Conservation (phyloP, 2,888 invertebrate species). For the Scaptomyza parva region DNA sequence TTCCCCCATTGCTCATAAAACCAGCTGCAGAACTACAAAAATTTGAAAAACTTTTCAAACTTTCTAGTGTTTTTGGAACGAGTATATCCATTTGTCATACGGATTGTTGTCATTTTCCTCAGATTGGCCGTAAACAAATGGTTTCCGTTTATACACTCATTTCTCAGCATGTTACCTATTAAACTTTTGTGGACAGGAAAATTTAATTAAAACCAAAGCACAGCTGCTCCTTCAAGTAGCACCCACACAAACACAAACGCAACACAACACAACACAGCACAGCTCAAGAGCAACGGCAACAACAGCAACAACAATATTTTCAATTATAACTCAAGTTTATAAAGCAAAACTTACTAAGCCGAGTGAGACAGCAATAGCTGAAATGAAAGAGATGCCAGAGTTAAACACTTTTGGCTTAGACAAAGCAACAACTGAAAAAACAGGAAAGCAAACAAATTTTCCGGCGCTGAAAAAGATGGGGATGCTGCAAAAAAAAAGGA, state of each 20-base stretch:
- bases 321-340: slow-evolving; percentile 78
- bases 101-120: slow-evolving; percentile 10
- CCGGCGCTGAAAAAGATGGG: background rate
- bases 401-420: slow-evolving; percentile 30
- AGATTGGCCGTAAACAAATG: slow-evolving; percentile 62
- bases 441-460: slow-evolving; percentile 26
- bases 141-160: slow-evolving; percentile 70
- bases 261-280: too few species aligned
- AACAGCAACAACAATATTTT: slow-evolving; percentile 62
- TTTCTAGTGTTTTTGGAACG: background rate
- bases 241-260: slow-evolving; percentile 39
- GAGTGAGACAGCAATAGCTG: slow-evolving; percentile 26
- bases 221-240: slow-evolving; percentile 65
- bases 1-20: background rate
- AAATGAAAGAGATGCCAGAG: slow-evolving; percentile 37
- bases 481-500: background rate
- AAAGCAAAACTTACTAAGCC: slow-evolving; percentile 59
- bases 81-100: slow-evolving; percentile 16
- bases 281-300: slow-evolving; percentile 26
- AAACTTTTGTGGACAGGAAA: slow-evolving; percentile 77
- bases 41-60: background rate
- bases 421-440: slow-evolving; percentile 21
- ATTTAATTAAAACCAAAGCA: slow-evolving; percentile 77
- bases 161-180: slow-evolving; percentile 78
- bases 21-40: background rate